Percentiles rank a stretch among this genome's conserved stretches.
Conservation (phyloP, 2,113 vertebrate genomes). For the crab-eating macaque (Macaca fascicularis) region DNA sequence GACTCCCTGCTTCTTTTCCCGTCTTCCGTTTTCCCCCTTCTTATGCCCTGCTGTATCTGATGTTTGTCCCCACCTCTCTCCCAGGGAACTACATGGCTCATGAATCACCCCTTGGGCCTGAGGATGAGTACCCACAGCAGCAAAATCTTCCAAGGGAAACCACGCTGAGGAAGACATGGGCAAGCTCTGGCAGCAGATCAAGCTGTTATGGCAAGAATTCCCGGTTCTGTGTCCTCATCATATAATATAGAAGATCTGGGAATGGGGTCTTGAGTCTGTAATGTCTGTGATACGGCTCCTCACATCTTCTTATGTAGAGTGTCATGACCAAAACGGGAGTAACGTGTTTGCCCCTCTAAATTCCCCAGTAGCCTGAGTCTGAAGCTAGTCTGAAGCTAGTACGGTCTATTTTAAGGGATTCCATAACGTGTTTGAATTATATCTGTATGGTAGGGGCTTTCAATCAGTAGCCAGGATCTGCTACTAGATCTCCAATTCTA, state of each 20-base stretch:
- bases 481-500: background rate
- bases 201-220: background rate
- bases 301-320: background rate
- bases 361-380: background rate
- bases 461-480: background rate
- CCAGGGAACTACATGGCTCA: background rate
- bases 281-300: background rate
- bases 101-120: background rate
- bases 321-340: background rate
- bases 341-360: background rate
- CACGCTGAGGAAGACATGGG: background rate
- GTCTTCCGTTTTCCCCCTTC: background rate
- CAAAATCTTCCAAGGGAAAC: background rate
- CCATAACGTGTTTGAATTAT: background rate
- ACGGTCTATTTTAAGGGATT: background rate
- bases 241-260: background rate
- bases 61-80: background rate
- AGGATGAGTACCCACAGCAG: background rate
- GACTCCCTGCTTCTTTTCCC: background rate
- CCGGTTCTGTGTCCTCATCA: background rate
- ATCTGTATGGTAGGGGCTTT: background rate
- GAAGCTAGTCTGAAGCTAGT: background rate
- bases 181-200: background rate
- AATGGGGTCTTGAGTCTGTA: background rate
- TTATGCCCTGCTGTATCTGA: background rate